Evolutionary conservation across 2,113 vertebrate species (phyloP), one percentile per base, ranked within the genome.

Genomic region (Corydoras sp.): DNA sequence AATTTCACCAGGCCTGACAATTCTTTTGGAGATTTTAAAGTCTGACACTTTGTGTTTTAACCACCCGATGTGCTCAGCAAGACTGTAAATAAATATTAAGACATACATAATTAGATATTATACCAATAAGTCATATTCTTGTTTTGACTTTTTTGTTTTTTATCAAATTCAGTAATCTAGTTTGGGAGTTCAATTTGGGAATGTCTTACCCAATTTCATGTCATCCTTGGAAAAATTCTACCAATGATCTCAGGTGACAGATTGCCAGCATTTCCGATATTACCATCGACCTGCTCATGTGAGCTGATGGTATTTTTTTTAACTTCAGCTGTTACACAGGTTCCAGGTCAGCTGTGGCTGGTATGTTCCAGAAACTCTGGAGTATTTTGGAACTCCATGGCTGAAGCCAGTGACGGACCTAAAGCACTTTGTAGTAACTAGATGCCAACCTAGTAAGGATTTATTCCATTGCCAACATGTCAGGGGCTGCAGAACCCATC

Each of bases 351-450:
- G 82, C 81, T 83, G 83, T 84, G 83, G 84, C 85, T 84, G 81
- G 82, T 59, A 60, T 63, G 56, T 75, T 81, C 55, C 71, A 5
- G 48, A 68, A 62, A 49, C 76, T 68, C 71, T 78, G 62, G 55
- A 59, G 55, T 31, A 58, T 79, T 76, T 65, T 58, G 69, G 66
- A 73, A 62, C 80, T 71, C 69, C 50, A 54, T 74, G 60, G 77
- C 76, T 76, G 24, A 68, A 53, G 74, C 48, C 62, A 53, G 73
- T 54, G 82, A 90, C 86, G 89, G 81, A 82, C 86, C 87, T 82
- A 87, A 92, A 95, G 95, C 95, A 98, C 95, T 98, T 97, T 98
- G 92, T 92, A 90, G 89, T 92, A 91, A 85, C 92, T 91, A 84
- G 91, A 94, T 95, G 93, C 93, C 93, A 94, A 95, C 87, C 86